These are phyloP conservation scores for Aphidius gifuensis DNA, from an alignment of 1,140 invertebrate species.

Conservation along the genomic window DNA sequence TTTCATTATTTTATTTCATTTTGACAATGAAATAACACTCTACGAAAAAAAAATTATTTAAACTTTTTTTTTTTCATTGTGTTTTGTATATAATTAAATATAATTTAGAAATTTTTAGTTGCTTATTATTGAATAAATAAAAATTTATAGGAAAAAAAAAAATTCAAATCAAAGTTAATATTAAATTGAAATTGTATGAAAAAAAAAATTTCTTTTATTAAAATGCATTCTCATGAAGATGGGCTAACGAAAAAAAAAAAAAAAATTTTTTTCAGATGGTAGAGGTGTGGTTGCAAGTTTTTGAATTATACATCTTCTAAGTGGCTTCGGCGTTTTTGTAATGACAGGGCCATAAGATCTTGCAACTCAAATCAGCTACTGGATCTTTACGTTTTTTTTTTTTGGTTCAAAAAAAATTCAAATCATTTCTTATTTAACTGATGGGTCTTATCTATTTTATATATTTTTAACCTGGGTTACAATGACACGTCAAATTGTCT, in stretches of 20 bases:
- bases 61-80: too few species aligned
- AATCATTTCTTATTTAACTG: slow-evolving; percentile 2
- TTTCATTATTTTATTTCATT: too few species aligned
- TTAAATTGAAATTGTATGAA: not conserved
- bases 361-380: slow-evolving; percentile 22
- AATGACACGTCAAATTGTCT: slow-evolving; percentile 10
- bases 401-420: not conserved
- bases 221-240: too few species aligned
- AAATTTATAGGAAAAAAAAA: not conserved
- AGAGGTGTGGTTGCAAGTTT: slow-evolving; percentile 12
- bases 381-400: slow-evolving; percentile 9
- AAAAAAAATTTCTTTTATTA: not conserved
- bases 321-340: slow-evolving; percentile 24
- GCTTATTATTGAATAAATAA: not conserved
- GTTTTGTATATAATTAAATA: too few species aligned
- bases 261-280: not conserved
- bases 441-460: slow-evolving; percentile 5
- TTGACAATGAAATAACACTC: too few species aligned
- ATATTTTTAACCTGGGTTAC: slow-evolving; percentile 3
- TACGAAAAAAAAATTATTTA: too few species aligned
- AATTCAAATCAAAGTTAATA: too few species aligned
- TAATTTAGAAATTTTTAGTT: too few species aligned
- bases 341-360: slow-evolving; percentile 18
- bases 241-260: too few species aligned
- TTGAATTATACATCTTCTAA: slow-evolving; percentile 16